Percentiles rank a stretch among this genome's conserved stretches.
These are phyloP conservation scores for Caerostris extrusa DNA, from an alignment of 1,140 invertebrate species.

Conservation along the genomic window DNA sequence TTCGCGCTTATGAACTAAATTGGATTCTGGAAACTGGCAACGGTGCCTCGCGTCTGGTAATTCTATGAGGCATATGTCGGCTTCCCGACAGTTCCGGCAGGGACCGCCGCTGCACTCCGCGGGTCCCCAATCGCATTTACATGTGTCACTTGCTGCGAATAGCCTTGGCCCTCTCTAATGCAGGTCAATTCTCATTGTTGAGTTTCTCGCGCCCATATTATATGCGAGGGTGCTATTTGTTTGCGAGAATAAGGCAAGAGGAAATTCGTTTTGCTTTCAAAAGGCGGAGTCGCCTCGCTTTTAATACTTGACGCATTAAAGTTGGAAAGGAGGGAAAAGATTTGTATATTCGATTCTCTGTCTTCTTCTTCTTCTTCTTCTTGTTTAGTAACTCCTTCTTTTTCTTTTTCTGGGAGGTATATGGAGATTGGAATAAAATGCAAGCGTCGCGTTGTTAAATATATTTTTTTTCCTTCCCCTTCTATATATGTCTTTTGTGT, in stretches of 20 bases:
- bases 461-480: conserved; percentile 27
- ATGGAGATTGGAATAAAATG: conserved; percentile 73
- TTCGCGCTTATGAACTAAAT: conserved; percentile 75
- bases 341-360: conserved; percentile 47
- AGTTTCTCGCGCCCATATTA: conserved; percentile 55
- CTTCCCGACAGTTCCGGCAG: conserved; percentile 61
- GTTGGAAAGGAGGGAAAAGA: conserved; percentile 51
- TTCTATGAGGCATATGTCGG: conserved; percentile 75
- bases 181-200: conserved; percentile 71
- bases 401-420: background rate
- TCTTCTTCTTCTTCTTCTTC: background rate
- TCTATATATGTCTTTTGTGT: conserved; percentile 16
- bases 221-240: conserved; percentile 66
- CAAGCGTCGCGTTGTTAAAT: conserved; percentile 54
- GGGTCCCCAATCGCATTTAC: conserved; percentile 75
- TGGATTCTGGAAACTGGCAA: conserved; percentile 69
- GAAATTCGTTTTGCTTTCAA: conserved; percentile 70
- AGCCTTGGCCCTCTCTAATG: conserved; percentile 51
- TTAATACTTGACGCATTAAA: conserved; percentile 76
- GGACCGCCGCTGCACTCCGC: conserved; percentile 23
- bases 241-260: conserved; percentile 60
- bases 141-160: conserved; percentile 74
- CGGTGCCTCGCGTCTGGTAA: conserved; percentile 59
- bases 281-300: conserved; percentile 46
- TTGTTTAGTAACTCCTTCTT: background rate